Evolutionary conservation across 2,797 vertebrate species (phyloP), one percentile per base, ranked within the genome.

Genomic region (Gobionotothen gibberifrons): DNA sequence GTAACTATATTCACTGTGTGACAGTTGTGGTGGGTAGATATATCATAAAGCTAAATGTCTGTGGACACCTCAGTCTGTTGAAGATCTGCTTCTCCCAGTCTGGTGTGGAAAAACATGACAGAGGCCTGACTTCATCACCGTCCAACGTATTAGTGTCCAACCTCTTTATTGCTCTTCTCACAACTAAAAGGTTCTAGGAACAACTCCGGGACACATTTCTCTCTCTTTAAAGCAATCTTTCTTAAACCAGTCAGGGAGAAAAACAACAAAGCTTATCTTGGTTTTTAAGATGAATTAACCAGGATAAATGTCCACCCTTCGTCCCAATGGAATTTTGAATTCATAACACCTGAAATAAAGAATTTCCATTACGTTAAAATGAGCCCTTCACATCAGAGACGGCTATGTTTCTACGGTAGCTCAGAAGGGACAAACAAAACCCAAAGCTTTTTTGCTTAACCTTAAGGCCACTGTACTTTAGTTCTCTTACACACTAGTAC

Each of bases 1-100:
- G 11, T 43, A 54, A 39, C 17, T 53, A 55, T 49, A 62, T 68
- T 57, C 21, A 60, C 12, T 51, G 19, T 36, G 15, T 62, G 48
- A 55, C 56, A 46, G n/a, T 16, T 4, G 11, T 67, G 32, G 58
- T 16, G 46, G 19, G 71, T 59, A 40, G 55, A 67, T 39, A 13
- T 7, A 17, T 5, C 16, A 3, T 36, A 17, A 13, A 39, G 47
- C 5, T 2, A 49, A 32, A 63, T 2, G 32, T 39, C 36, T 54
- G 43, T 52, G 40, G 42, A 62, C 40, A 42, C 7, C 8, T 1
- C 16, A 1, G 14, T 22, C 21, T 58, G 13, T 51, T 44, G 7
- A 12, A 44, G 21, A 49, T 59, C 48, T 71, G 56, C 0, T 26
- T 61, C 54, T 39, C n/a, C 10, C n/a, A 26, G 61, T 48, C 52